phyloP scores from a whole-genome alignment of 2,113 vertebrate genomes.

The Mus pahari region DNA sequence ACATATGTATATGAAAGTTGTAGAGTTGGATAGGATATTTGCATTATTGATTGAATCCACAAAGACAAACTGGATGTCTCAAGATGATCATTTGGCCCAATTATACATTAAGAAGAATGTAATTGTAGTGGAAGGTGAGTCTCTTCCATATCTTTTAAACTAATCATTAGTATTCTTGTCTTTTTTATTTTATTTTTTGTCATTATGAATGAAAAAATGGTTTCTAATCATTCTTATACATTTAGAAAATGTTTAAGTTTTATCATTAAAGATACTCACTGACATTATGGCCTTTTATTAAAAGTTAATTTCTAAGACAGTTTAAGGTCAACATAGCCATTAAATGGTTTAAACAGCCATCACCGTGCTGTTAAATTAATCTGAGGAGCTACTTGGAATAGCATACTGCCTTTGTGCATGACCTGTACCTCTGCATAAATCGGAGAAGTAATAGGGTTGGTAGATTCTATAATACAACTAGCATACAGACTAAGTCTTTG shows the following conservation, averaged over 20 bases:
- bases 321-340: slow-evolving; percentile 38
- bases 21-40: background rate
- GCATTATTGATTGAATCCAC: background rate
- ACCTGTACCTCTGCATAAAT: background rate
- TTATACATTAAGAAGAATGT: no score
- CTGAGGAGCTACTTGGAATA: background rate
- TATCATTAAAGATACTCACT: slow-evolving; percentile 7
- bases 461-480: background rate
- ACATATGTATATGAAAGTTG: background rate
- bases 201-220: background rate
- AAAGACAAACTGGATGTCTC: background rate
- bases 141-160: background rate
- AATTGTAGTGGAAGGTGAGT: background rate
- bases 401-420: background rate
- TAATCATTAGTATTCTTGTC: background rate
- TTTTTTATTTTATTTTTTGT: background rate
- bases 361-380: slow-evolving; percentile 1
- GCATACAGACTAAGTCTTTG: background rate
- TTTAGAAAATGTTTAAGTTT: slow-evolving; percentile 43
- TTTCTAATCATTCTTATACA: background rate
- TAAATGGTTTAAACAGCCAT: slow-evolving; percentile 43
- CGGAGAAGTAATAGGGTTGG: background rate
- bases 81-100: background rate
- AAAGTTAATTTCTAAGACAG: slow-evolving; percentile 59
- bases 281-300: background rate